phyloP scores from a whole-genome alignment of 2,888 invertebrate genomes.

The Cataglyphis livida region DNA sequence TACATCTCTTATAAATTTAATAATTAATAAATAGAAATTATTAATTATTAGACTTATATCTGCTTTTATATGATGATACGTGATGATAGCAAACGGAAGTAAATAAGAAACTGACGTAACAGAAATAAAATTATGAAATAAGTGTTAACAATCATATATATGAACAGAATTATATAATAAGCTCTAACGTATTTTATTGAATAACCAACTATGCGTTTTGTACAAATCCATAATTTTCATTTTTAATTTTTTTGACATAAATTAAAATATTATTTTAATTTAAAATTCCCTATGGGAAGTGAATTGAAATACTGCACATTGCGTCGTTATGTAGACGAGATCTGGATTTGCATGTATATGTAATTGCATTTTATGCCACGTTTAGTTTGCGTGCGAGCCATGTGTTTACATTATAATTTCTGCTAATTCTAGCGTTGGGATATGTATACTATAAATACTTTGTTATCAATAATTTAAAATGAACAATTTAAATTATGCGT shows the following conservation, averaged over 20 bases:
- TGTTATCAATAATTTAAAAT: constrained; percentile 29
- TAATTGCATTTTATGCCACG: constrained; percentile 46
- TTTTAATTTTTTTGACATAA: constrained; percentile 19
- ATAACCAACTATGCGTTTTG: not conserved
- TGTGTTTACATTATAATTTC: constrained; percentile 53
- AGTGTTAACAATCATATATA: not conserved
- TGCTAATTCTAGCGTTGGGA: constrained; percentile 27
- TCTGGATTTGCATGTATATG: constrained; percentile 35
- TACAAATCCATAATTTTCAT: constrained; percentile 21
- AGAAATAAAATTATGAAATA: not conserved
- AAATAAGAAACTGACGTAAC: not conserved
- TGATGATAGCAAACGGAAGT: not conserved
- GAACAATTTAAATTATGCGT: constrained; percentile 17
- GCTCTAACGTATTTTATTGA: not conserved
- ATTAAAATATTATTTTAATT: constrained; percentile 34
- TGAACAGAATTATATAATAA: not conserved
- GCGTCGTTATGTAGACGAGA: constrained; percentile 57
- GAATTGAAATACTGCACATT: not conserved
- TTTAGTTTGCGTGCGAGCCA: constrained; percentile 31
- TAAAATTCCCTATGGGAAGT: constrained; percentile 23
- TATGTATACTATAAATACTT: not conserved
- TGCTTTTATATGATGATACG: not conserved
- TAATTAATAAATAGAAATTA: not conserved
- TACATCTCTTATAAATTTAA: not conserved
- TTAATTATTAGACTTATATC: not conserved